Base-by-base conservation (phyloP, 2,113 vertebrate genomes). In the Eublepharis macularius region DNA sequence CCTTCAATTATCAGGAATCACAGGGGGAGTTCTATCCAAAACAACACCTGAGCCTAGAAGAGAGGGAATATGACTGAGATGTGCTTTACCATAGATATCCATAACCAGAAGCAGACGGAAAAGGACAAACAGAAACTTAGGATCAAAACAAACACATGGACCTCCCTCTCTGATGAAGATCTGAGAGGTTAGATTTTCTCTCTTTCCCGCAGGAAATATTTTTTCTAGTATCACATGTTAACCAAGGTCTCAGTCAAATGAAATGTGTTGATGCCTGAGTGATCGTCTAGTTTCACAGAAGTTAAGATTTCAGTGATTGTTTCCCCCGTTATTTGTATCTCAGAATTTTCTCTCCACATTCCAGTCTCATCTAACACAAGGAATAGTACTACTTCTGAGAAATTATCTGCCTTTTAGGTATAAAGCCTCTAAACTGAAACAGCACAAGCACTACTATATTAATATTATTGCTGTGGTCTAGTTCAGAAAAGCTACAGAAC, bases 381-480 rank as follows among this genome's bases (percentile, higher is more conserved):
- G 88, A 92, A 81, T 93, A 94, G 92, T 91, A 88, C 88, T 88
- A 87, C 87, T 21, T 78, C 84, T 93, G 93, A 88, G 63, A 86
- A 45, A 75, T 34, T 86, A 80, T 41, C 1, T 0, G 86, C 6
- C 69, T 70, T 87, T 87, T 83, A 90, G 26, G 76, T 74, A 12
- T 87, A 91, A 92, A 92, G 69, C 77, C 69, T 47, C 10, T 60
- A 83, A 86, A 78, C 26, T 5, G 36, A 36, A 73, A 65, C 84
- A 0, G 80, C 1, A n/a, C 24, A 74, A 45, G 19, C 72, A 65
- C 87, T 92, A 85, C 1, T 0, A 49, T 63, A 80, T 34, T 80
- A 13, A 90, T 21, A 2, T 90, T 66, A 80, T 34, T 80, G 6
- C 74, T 73, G 54, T 45, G 74, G 81, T 83, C 87, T 81, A 79